Conservation (phyloP, 2,113 vertebrate species). For the Gavialis gangeticus region DNA sequence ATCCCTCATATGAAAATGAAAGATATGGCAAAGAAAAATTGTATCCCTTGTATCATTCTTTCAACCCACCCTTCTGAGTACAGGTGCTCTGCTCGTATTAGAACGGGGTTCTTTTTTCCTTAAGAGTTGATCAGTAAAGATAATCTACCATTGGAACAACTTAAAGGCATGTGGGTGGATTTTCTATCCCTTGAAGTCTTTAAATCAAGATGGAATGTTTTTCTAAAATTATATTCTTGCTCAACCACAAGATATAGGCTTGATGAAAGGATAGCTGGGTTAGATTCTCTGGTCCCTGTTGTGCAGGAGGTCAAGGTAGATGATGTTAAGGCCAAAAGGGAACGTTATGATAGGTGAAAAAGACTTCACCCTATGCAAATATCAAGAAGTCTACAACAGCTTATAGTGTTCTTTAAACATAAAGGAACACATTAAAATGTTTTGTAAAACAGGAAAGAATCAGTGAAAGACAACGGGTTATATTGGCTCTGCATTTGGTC, state of each 20-base stretch:
- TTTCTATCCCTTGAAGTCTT: neutral
- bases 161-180: neutral
- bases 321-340: too few relatives aligned
- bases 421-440: neutral
- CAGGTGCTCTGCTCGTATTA: neutral
- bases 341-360: neutral
- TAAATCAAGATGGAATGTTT: neutral
- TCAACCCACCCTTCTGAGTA: fast-evolving
- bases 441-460: neutral
- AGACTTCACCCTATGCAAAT: fast-evolving
- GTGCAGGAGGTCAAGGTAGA: fast-evolving
- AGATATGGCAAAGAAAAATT: fast-evolving
- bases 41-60: neutral
- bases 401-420: neutral
- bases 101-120: neutral
- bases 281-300: neutral
- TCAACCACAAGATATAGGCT: neutral
- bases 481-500: neutral
- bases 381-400: neutral
- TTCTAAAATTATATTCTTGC: neutral
- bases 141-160: neutral
- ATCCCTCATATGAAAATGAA: neutral
- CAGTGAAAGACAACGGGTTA: neutral
- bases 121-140: neutral
- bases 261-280: fast-evolving